Evolutionary conservation across 1,140 invertebrate genomes (phyloP).

Genomic region (Drosophila eugracilis): DNA sequence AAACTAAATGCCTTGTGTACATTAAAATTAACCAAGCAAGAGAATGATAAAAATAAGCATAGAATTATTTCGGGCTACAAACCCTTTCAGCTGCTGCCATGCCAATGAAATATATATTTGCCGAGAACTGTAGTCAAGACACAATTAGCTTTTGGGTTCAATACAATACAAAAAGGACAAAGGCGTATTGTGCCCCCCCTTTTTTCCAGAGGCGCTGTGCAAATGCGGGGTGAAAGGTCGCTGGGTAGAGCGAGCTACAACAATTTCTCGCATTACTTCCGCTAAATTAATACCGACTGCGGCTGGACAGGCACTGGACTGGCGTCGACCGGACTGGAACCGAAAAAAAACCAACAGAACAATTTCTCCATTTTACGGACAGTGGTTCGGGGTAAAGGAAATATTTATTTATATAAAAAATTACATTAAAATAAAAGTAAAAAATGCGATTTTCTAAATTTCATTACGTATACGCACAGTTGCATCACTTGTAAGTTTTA

Average conservation of each 20-base stretch:
- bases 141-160: conserved; percentile 61
- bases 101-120: conserved; percentile 44
- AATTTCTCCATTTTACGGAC: conserved; percentile 12
- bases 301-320: conserved; percentile 55
- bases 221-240: conserved; percentile 14
- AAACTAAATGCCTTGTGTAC: conserved; percentile 62
- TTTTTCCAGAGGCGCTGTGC: background rate
- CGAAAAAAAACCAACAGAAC: conserved; percentile 38
- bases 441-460: too few relatives aligned
- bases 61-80: conserved; percentile 37
- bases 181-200: conserved; percentile 30
- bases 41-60: conserved; percentile 67
- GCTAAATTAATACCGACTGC: conserved; percentile 84
- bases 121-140: conserved; percentile 38
- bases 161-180: conserved; percentile 48
- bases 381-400: conserved; percentile 3
- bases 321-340: conserved; percentile 53
- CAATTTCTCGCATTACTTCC: conserved; percentile 84
- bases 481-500: background rate
- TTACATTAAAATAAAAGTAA: background rate
- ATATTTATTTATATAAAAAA: background rate
- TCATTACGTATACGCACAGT: too few relatives aligned
- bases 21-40: conserved; percentile 76
- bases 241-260: conserved; percentile 34
- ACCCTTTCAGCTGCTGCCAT: conserved; percentile 49